Evolutionary conservation across 1,140 invertebrate genomes (phyloP), one percentile per base, ranked within the genome.

Genomic region (Brachionus rubens): DNA sequence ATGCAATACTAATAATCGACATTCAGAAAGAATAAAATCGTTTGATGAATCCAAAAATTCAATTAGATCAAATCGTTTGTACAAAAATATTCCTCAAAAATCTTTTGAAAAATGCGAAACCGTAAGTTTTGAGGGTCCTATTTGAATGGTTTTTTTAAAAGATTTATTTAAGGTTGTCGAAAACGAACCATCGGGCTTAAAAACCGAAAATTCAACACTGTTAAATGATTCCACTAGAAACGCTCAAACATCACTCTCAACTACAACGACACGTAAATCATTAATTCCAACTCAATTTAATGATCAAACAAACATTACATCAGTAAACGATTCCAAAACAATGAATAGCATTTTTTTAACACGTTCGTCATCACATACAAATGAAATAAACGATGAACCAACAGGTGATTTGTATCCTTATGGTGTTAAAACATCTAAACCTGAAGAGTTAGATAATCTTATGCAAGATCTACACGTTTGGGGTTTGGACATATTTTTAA

Each of bases 401-500:
- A 76, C 46, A 78, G 79, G 19, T 24, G 75, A 16, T 33, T 46
- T n/a, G 79, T 79, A 28, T 78, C 72, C 21, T 80, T 80, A 77
- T 78, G 79, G 56, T 77, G 80, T 30, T 81, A 82, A 6, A 83
- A 83, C 82, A 82, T 80, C 10, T 80, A 83, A 78, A 83, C 83
- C 36, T 80, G 78, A 9, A 81, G 82, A 24, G 78, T 83, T 6
- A 78, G 81, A 24, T 82, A 81, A 78, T 79, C 24, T 50, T 26
- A 40, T 77, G 30, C 16, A 50, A 19, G 36, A 36, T 5, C 16
- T 75, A 26, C 14, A 75, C 43, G 14, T 26, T 21, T 77, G 77
- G 65, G 67, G 65, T 10, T 10, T 70, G 4, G 28, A 75, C 33
- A 30, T 48, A 21, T 70, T 77, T 59, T 26, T 43, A 12, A 43